A percentile compares a stretch with the other conserved stretches of the same genome.
phyloP scores from a whole-genome alignment of 92 coral and sea anemone species.

The Epizoanthus stellaris region DNA sequence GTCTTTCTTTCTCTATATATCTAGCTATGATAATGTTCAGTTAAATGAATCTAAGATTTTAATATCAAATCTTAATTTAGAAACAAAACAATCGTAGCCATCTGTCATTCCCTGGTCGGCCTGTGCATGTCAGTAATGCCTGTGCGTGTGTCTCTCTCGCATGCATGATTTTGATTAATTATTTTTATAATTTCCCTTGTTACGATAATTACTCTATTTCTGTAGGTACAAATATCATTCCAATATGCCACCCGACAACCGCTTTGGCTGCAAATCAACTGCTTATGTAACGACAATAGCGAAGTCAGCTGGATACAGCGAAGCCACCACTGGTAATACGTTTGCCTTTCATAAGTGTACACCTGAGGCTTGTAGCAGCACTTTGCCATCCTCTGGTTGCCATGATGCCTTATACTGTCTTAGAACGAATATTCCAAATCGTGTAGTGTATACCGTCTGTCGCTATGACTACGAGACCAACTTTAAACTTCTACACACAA shows the following conservation, averaged over 20 bases:
- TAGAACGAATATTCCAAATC: constrained; percentile 21
- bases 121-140: no score
- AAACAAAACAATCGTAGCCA: no score
- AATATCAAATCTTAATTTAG: no score
- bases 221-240: not conserved
- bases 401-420: constrained; percentile 50
- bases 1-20: no score
- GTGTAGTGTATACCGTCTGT: constrained; percentile 57
- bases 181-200: no score
- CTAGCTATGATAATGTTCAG: no score
- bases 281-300: constrained; percentile 16
- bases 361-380: constrained; percentile 39
- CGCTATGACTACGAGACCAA: constrained; percentile 36
- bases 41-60: no score
- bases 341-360: constrained; percentile 51
- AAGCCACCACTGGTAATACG: constrained; percentile 52
- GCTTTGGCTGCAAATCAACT: constrained; percentile 42
- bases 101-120: no score
- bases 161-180: no score
- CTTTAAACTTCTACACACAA: constrained; percentile 48
- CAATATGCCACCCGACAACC: constrained; percentile 26
- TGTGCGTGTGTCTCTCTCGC: no score
- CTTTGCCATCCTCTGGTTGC: constrained; percentile 48
- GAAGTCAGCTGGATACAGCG: constrained; percentile 33
- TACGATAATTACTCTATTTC: no score